Percentiles rank a stretch among this genome's conserved stretches.
phyloP scores from a whole-genome alignment of 2,113 vertebrate genomes.

The Symphodus melops region DNA sequence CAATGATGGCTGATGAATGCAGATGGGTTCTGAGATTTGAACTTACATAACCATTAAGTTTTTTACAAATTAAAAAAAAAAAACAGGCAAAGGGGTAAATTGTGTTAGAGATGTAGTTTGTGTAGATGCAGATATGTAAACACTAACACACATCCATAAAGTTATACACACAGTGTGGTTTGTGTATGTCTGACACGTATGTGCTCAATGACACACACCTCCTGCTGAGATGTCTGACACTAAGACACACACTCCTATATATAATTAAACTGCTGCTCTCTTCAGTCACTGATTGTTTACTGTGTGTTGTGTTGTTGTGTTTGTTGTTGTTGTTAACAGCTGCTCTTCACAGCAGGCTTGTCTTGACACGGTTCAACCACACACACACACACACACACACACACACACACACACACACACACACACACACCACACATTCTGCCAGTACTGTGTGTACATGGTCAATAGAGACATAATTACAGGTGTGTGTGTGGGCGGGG shows the following conservation, averaged over 20 bases:
- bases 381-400: constrained; percentile 32
- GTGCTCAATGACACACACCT: constrained; percentile 20
- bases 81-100: no score
- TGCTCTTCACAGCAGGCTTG: constrained; percentile 48
- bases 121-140: no score
- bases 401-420: constrained; percentile 6
- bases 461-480: constrained; percentile 81
- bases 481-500: constrained; percentile 65
- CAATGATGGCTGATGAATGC: no score
- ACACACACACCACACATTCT: background rate
- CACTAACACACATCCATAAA: background rate
- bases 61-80: no score
- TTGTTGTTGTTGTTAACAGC: constrained; percentile 18
- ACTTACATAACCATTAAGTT: no score
- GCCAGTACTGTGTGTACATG: background rate
- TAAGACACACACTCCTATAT: background rate
- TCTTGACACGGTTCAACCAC: constrained; percentile 21
- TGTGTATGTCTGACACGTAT: constrained; percentile 21
- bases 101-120: no score
- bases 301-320: background rate
- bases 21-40: no score
- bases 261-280: constrained; percentile 6
- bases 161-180: background rate
- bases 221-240: constrained; percentile 16
- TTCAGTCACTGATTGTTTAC: constrained; percentile 13